Percentiles rank a stretch among this genome's conserved stretches.
These are phyloP conservation scores for Caranx melampygus DNA, from an alignment of 2,113 vertebrate genomes.

Conservation along the genomic window DNA sequence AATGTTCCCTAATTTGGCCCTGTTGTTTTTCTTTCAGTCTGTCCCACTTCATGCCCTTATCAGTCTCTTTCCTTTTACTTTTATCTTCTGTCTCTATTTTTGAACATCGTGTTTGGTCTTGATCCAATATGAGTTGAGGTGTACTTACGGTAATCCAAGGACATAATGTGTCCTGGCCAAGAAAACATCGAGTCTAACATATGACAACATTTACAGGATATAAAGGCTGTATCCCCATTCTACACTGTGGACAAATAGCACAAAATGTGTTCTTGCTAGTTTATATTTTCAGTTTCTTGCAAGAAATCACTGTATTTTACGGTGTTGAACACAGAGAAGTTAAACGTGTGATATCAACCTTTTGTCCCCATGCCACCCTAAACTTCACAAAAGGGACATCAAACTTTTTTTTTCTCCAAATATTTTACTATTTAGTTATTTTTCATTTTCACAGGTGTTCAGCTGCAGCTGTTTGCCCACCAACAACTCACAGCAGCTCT, in stretches of 20 bases:
- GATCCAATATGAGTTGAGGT: background rate
- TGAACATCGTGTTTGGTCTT: background rate
- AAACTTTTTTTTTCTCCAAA: too few species aligned
- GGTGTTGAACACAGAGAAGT: background rate
- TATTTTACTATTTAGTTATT: too few species aligned
- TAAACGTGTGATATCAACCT: background rate
- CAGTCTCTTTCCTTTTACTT: background rate
- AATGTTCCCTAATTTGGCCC: conserved; percentile 22
- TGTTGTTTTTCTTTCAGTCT: background rate
- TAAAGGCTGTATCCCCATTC: background rate
- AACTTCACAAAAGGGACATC: too few species aligned
- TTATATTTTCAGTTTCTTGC: background rate
- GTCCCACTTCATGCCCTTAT: background rate
- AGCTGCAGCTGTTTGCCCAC: background rate
- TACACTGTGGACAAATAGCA: background rate
- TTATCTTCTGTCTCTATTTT: background rate
- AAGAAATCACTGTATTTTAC: background rate
- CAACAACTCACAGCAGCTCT: background rate
- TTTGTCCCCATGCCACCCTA: too few species aligned
- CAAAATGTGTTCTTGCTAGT: too few species aligned
- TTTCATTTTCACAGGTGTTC: background rate
- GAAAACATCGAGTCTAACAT: background rate
- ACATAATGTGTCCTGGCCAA: background rate
- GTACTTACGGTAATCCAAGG: background rate
- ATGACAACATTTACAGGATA: background rate